A percentile compares a stretch with the other conserved stretches of the same genome.
These are phyloP conservation scores for Paralichthys olivaceus DNA, from an alignment of 2,113 vertebrate species.

Conservation along the genomic window DNA sequence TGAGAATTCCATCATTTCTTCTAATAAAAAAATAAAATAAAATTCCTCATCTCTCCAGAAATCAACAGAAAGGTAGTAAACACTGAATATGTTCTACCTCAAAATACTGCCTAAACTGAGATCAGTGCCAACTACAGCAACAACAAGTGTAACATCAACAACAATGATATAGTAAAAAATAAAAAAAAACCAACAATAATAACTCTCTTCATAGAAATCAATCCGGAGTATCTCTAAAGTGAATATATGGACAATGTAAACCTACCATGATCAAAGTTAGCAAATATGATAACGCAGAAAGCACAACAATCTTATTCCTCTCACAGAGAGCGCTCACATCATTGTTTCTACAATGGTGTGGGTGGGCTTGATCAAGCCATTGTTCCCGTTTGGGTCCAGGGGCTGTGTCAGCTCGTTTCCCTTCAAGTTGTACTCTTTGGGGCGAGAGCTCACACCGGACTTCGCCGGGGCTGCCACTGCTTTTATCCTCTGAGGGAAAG, in stretches of 20 bases:
- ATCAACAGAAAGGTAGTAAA: conserved; percentile 76
- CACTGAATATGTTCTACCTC: conserved; percentile 67
- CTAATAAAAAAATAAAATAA: conserved; percentile 31
- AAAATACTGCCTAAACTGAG: conserved; percentile 72
- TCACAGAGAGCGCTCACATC: conserved; percentile 94
- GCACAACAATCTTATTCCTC: conserved; percentile 84
- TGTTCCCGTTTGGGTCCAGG: conserved; percentile 85
- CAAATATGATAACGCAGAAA: conserved; percentile 88
- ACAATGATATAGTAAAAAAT: conserved; percentile 74
- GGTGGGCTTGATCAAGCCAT: conserved; percentile 89
- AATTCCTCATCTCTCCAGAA: conserved; percentile 64
- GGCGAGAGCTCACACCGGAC: conserved; percentile 85
- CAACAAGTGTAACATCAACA: conserved; percentile 68
- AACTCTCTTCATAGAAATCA: conserved; percentile 73
- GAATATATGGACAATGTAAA: conserved; percentile 91
- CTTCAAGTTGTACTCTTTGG: conserved; percentile 82
- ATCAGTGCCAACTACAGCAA: conserved; percentile 78
- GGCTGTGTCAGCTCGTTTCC: conserved; percentile 81
- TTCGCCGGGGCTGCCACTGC: conserved; percentile 90
- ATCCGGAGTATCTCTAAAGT: conserved; percentile 88
- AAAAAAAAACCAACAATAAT: conserved; percentile 63
- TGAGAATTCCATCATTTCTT: conserved; percentile 60
- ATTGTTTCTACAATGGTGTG: conserved; percentile 98
- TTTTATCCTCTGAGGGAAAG: conserved; percentile 89
- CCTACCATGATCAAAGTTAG: conserved; percentile 92